phyloP scores from a whole-genome alignment of 2,888 invertebrate species.

The Andricus quercusramuli region DNA sequence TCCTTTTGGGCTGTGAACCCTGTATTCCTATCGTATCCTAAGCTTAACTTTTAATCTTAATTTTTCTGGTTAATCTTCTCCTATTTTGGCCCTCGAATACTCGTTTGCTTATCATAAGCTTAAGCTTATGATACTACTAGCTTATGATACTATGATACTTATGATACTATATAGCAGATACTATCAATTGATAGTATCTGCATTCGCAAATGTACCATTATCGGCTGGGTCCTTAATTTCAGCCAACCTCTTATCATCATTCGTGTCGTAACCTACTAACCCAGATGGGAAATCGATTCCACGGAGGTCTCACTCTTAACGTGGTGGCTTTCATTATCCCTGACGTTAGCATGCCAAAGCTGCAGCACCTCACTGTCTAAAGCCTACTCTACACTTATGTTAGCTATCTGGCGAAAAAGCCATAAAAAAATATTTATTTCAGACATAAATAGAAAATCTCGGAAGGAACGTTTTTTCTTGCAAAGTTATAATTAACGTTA shows the following conservation, averaged over 20 bases:
- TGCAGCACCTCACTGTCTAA: conserved; percentile 1
- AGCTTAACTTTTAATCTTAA: background rate
- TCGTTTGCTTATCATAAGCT: background rate
- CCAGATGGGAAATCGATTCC: conserved; percentile 70
- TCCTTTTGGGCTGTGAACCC: no score
- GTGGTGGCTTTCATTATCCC: conserved; percentile 56
- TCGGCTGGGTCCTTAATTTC: conserved; percentile 52
- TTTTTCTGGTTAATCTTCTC: background rate
- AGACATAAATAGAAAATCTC: background rate
- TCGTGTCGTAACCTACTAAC: conserved; percentile 70
- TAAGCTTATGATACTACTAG: no score
- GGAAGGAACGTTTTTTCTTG: no score
- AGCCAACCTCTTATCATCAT: conserved; percentile 62
- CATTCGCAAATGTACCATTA: conserved; percentile 46
- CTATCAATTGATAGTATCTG: background rate
- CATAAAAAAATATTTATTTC: background rate
- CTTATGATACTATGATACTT: no score
- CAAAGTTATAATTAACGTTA: background rate
- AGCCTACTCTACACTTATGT: background rate
- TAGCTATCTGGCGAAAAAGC: background rate
- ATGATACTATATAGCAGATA: no score
- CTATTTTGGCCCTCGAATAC: background rate
- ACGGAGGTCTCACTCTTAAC: conserved; percentile 63
- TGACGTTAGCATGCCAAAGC: conserved; percentile 36
- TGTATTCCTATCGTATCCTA: background rate